Conservation (phyloP, 2,797 vertebrate genomes). For the Eurystomus glaucurus region DNA sequence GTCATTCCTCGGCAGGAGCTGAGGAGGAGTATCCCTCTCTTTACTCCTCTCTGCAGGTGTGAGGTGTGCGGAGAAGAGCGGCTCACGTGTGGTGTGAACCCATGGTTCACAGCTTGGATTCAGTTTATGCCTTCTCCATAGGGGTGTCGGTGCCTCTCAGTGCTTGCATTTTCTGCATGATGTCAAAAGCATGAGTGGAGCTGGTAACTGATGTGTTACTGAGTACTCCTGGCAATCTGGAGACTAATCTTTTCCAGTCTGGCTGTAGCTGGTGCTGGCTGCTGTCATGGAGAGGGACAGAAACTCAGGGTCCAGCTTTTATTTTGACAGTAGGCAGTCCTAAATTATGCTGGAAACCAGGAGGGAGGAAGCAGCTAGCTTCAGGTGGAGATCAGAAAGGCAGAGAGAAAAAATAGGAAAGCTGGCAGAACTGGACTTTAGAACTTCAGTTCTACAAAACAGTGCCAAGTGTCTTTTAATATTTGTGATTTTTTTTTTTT, state of each 20-base stretch:
- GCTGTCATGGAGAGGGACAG: not conserved
- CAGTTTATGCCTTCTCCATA: not conserved
- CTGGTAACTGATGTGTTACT: not conserved
- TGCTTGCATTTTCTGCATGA: rapidly evolving
- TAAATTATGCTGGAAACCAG: not conserved
- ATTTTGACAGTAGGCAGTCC: not conserved
- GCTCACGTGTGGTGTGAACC: not conserved
- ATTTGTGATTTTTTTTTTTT: not conserved
- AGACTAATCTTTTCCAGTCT: not conserved
- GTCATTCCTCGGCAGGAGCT: not conserved
- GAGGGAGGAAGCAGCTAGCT: not conserved
- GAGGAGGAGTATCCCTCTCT: not conserved
- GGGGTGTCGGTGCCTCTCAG: not conserved
- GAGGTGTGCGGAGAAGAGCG: not conserved
- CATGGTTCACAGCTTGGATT: not conserved
- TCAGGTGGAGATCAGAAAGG: not conserved
- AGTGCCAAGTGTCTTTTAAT: rapidly evolving
- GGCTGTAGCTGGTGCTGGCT: not conserved
- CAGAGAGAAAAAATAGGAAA: not conserved
- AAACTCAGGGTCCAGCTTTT: not conserved
- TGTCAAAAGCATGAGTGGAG: not conserved
- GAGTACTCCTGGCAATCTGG: not conserved
- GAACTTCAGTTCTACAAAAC: not conserved
- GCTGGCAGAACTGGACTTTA: not conserved
- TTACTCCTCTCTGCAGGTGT: not conserved